Evolutionary conservation across 2,797 vertebrate genomes (phyloP).

Genomic region (Fratercula arctica): DNA sequence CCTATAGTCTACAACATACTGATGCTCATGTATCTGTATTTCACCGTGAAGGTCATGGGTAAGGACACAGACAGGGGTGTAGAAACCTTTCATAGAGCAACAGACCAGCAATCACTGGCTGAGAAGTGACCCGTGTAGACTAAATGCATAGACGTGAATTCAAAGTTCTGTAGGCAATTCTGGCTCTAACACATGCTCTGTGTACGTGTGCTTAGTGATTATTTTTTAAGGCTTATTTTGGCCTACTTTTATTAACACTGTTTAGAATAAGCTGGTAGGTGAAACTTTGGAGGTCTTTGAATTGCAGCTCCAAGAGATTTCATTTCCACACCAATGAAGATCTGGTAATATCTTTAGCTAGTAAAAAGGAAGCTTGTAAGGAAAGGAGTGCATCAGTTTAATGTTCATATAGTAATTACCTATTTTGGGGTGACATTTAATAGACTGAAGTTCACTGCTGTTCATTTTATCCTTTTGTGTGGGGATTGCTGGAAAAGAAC

Average conservation of each 20-base stretch:
- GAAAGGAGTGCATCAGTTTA: slow-evolving; percentile 52
- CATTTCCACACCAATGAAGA: slow-evolving; percentile 32
- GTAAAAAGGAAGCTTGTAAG: slow-evolving; percentile 47
- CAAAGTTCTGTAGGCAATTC: not conserved
- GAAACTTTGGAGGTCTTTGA: not conserved
- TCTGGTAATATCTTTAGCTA: slow-evolving; percentile 44
- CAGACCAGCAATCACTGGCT: not conserved
- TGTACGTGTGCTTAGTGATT: not conserved
- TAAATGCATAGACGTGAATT: not conserved
- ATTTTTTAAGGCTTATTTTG: not conserved
- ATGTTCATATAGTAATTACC: slow-evolving; percentile 69
- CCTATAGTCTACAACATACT: not conserved
- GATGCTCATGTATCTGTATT: not conserved
- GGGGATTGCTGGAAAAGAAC: slow-evolving; percentile 32
- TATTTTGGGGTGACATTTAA: slow-evolving; percentile 76
- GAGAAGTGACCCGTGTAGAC: not conserved
- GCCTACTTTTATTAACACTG: not conserved
- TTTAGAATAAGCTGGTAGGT: not conserved
- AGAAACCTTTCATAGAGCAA: not conserved
- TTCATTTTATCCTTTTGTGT: slow-evolving; percentile 59
- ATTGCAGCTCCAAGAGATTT: not conserved
- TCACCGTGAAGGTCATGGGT: accelerated
- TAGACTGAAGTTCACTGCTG: slow-evolving; percentile 65
- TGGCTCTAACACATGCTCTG: accelerated
- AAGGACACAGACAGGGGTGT: not conserved